phyloP scores from a whole-genome alignment of 2,888 invertebrate species.

The Orchesella flavescens region DNA sequence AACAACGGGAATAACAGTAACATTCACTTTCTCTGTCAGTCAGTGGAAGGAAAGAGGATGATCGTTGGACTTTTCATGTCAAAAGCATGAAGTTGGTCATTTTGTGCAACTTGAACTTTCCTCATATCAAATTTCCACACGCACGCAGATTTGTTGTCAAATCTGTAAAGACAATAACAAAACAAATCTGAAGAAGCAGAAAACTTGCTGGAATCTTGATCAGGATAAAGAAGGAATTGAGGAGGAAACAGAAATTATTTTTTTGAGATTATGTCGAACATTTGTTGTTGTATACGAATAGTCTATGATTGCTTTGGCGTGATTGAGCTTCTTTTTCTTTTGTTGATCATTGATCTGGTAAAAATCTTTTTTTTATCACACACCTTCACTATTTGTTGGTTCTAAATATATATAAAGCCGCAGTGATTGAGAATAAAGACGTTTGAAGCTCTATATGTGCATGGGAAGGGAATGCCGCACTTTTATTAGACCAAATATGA shows the following conservation, averaged over 20 bases:
- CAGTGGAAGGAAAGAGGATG: background rate
- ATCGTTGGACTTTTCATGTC: conserved; percentile 13
- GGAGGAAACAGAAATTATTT: background rate
- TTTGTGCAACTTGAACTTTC: conserved; percentile 10
- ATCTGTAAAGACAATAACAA: background rate
- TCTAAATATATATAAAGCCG: too few species aligned
- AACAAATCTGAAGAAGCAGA: background rate
- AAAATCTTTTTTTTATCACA: too few species aligned
- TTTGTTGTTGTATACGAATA: background rate
- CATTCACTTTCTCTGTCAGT: background rate
- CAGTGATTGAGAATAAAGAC: too few species aligned
- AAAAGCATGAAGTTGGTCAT: background rate
- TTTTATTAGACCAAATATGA: too few species aligned
- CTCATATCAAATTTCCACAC: conserved; percentile 5
- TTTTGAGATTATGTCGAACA: background rate
- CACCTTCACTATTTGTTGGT: too few species aligned
- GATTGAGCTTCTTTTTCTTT: background rate
- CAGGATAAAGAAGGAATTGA: background rate
- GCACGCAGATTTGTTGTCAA: background rate
- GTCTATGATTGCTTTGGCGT: background rate
- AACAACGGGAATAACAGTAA: background rate
- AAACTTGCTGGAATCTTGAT: background rate
- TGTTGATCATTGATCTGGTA: too few species aligned
- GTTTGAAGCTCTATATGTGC: too few species aligned
- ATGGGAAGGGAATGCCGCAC: too few species aligned